Conservation (phyloP, 2,888 invertebrate species). For the Xylota sylvarum region DNA sequence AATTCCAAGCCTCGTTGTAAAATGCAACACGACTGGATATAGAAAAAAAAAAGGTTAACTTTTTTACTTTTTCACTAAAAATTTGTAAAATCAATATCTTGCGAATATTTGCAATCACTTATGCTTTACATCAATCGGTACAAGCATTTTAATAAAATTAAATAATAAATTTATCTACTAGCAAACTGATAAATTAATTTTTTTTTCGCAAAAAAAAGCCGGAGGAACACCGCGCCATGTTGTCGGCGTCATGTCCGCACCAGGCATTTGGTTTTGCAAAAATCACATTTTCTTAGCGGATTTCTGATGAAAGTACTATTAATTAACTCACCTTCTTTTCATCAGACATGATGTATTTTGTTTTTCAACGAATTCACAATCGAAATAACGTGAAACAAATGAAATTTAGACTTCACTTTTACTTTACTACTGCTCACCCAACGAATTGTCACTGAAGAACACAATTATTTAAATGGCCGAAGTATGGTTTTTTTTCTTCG, state of each 20-base stretch:
- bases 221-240: slow-evolving; percentile 79
- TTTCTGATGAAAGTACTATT: slow-evolving; percentile 40
- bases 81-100: background rate
- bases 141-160: background rate
- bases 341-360: slow-evolving; percentile 80
- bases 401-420: slow-evolving; percentile 63
- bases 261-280: slow-evolving; percentile 61
- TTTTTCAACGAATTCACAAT: slow-evolving; percentile 72
- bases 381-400: slow-evolving; percentile 70
- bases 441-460: slow-evolving; percentile 76
- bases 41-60: slow-evolving; percentile 46
- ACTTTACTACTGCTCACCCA: slow-evolving; percentile 49
- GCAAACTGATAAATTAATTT: slow-evolving; percentile 5
- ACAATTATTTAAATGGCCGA: slow-evolving; percentile 78
- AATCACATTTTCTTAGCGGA: slow-evolving; percentile 19
- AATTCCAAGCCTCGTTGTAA: slow-evolving; percentile 30
- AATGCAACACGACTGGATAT: background rate
- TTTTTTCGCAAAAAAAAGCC: slow-evolving; percentile 61
- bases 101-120: background rate
- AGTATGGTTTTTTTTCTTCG: slow-evolving; percentile 61
- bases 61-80: background rate
- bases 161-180: background rate
- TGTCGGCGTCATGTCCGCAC: slow-evolving; percentile 80
- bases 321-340: slow-evolving; percentile 81
- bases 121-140: background rate